Conservation (phyloP, 2,888 invertebrate species). For the Gisinianus flammeolus region DNA sequence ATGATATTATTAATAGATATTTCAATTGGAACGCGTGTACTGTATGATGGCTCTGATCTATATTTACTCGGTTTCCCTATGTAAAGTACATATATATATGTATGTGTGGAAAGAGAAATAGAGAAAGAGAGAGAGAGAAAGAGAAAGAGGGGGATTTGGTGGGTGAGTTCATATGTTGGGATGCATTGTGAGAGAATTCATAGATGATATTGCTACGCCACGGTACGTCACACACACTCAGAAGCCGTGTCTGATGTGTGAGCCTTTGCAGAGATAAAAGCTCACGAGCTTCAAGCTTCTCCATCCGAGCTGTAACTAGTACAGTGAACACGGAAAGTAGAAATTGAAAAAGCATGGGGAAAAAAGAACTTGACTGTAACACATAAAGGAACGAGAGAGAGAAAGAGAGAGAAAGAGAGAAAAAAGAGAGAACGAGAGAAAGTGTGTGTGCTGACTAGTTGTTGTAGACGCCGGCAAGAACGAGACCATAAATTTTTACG, state of each 20-base stretch:
- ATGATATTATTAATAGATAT: too few species aligned
- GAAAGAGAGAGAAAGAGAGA: conserved; percentile 10
- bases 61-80: too few species aligned
- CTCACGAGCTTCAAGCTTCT: not conserved
- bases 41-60: too few species aligned
- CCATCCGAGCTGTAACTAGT: not conserved
- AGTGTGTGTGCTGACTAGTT: not conserved
- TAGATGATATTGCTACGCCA: too few species aligned
- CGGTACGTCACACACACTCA: too few species aligned
- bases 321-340: conserved; percentile 3
- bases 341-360: not conserved
- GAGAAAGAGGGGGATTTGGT: not conserved
- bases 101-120: not conserved
- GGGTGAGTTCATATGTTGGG: not conserved
- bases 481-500: conserved; percentile 33
- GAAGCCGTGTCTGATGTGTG: too few species aligned
- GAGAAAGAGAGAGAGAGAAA: not conserved
- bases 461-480: conserved; percentile 8
- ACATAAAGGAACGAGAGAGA: not conserved
- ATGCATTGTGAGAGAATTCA: too few species aligned
- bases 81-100: too few species aligned
- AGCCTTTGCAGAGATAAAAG: too few species aligned
- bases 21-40: too few species aligned
- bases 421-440: not conserved
- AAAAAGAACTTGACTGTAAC: not conserved